Evolutionary conservation across 2,888 invertebrate genomes (phyloP), one percentile per base, ranked within the genome.

Genomic region (Hirudinaria manillensis): DNA sequence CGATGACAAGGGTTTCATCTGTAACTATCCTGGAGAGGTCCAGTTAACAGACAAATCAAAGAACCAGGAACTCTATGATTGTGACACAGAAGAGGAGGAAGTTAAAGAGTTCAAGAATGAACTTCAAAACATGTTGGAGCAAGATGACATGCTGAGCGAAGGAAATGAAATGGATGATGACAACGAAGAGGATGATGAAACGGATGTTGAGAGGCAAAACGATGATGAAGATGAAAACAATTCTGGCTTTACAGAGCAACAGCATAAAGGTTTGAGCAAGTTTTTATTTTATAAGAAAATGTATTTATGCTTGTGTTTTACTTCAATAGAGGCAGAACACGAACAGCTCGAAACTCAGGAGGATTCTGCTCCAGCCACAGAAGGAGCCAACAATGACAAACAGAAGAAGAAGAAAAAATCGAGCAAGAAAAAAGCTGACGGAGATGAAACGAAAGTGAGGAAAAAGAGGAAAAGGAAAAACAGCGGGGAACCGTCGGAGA

Each of bases 81-180:
- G 61, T 10, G 73, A 73, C 6, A 56, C 34, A 0, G 73, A 73
- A n/a, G 73, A 73, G 13, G 73, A 73, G 32, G 73, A 73, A 61
- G 73, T 61, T n/a, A 61, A 73, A 29, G 73, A 73, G 1, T 34
- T 61, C 16, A 45, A 73, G 27, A 61, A 56, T 65, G 38, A 61
- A 61, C 36, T 34, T 13, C 10, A 34, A 7, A 68, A 13, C 29
- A 68, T 29, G 6, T 45, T 45, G 45, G 45, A 45, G 16, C 45
- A 45, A 45, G 45, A 45, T 61, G 61, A 61, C n/a, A 27, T 10
- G 24, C 10, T 29, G 61, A 61, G 55, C 56, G 55, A 56, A 51
- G 72, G 56, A 72, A 72, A 72, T 61, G 72, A 75, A 45, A 19
- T 29, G 21, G 53, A 51, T 24, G 72, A 27, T 24, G 70, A 34